These are phyloP conservation scores for Hydra vulgaris DNA, from an alignment of 30 jellyfish, hydroid and myxozoan species.

Conservation along the genomic window DNA sequence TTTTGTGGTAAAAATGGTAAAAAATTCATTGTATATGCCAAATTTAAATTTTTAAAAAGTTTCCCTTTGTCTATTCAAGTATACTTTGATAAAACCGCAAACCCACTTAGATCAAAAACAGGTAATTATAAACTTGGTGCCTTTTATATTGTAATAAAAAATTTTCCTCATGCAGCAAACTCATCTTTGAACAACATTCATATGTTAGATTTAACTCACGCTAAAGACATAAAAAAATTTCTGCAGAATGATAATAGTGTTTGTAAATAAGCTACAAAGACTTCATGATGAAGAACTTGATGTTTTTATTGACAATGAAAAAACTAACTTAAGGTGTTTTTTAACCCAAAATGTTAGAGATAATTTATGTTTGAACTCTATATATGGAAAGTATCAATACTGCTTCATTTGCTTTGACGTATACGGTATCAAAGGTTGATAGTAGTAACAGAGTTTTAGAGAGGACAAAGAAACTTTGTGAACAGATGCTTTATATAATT, in stretches of 20 bases:
- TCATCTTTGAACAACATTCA: not conserved
- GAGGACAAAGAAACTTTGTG: not conserved
- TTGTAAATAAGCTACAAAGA: not conserved
- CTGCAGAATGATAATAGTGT: not conserved
- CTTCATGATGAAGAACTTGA: not conserved
- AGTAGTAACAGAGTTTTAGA: not conserved
- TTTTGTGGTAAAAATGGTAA: not conserved
- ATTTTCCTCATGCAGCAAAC: not conserved
- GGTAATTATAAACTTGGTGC: not conserved
- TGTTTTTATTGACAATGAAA: not conserved
- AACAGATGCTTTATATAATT: not conserved
- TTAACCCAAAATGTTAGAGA: not conserved
- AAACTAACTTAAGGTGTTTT: not conserved
- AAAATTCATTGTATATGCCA: not conserved
- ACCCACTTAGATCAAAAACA: not conserved
- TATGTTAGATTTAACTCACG: not conserved
- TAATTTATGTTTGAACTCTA: not conserved
- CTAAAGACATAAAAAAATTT: not conserved
- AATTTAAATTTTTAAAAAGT: not conserved
- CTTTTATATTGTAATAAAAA: not conserved
- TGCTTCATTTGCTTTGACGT: not conserved
- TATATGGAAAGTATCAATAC: not conserved
- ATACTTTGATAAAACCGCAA: not conserved
- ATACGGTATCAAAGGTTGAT: not conserved
- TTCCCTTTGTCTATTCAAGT: not conserved